A percentile compares a stretch with the other conserved stretches of the same genome.
phyloP scores from a whole-genome alignment of 2,888 invertebrate species.

The Aphodius sticticus region DNA sequence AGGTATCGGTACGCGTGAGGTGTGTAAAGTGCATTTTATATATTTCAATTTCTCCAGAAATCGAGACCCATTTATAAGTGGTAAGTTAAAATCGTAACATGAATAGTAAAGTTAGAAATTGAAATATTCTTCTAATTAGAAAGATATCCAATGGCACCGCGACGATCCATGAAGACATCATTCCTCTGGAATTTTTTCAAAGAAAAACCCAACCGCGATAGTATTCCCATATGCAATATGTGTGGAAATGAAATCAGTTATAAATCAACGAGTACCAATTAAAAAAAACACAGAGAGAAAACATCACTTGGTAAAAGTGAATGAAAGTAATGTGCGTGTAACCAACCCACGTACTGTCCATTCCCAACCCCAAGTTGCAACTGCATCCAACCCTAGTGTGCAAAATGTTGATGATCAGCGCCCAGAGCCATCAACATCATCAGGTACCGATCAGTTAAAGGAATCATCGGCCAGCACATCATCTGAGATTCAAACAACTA shows the following conservation, averaged over 20 bases:
- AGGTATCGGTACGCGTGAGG: not conserved
- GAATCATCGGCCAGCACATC: not conserved
- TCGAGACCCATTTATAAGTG: not conserved
- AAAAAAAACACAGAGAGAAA: conserved; percentile 18
- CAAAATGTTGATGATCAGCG: conserved; percentile 4
- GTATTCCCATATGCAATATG: conserved; percentile 13
- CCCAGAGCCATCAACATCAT: not conserved
- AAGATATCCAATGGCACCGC: not conserved
- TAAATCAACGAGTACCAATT: conserved; percentile 14
- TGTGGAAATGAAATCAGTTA: conserved; percentile 9
- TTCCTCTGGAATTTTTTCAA: conserved; percentile 17
- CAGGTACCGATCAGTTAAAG: not conserved
- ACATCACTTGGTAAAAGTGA: conserved; percentile 9
- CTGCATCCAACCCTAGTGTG: conserved; percentile 13
- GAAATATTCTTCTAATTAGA: not conserved
- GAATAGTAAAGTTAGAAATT: not conserved
- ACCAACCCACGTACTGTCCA: conserved; percentile 5
- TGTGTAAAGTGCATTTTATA: not conserved
- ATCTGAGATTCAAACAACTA: conserved; percentile 12
- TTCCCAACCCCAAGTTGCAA: conserved; percentile 9
- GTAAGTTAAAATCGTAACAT: not conserved
- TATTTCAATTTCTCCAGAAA: not conserved
- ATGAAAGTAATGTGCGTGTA: not conserved
- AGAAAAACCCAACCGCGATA: conserved; percentile 8
- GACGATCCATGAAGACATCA: not conserved